Evolutionary conservation across 2,113 vertebrate species (phyloP).

Genomic region (Galeopterus variegatus): DNA sequence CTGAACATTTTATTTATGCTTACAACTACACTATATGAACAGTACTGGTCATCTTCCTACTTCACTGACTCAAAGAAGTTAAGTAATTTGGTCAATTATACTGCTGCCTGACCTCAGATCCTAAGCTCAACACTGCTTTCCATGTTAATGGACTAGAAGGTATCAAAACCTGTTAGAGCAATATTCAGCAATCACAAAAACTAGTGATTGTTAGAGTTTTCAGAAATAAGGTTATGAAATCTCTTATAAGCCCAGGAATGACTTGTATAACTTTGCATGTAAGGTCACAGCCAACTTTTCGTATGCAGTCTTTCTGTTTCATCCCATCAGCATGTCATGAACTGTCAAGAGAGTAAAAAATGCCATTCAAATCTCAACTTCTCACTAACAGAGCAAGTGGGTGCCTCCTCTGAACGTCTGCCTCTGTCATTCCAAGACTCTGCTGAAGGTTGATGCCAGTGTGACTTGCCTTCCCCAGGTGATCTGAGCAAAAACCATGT

Average conservation of each 20-base stretch:
- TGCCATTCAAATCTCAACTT: background rate
- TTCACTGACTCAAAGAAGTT: background rate
- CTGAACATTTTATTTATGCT: background rate
- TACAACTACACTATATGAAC: no score
- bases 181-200: background rate
- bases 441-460: conserved; percentile 7
- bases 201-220: background rate
- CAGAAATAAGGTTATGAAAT: background rate
- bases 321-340: conserved; percentile 9
- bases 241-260: background rate
- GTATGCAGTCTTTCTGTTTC: background rate
- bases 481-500: background rate
- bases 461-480: background rate
- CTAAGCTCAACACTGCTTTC: background rate
- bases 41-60: background rate
- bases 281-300: conserved; percentile 46
- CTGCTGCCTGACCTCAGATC: background rate
- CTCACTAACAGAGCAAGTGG: conserved; percentile 7
- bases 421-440: conserved; percentile 57
- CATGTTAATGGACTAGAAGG: background rate
- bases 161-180: accelerated
- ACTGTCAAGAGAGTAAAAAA: conserved; percentile 55
- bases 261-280: conserved; percentile 61
- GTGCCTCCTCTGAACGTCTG: background rate
- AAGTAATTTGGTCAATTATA: background rate